Conservation (phyloP, 1,140 invertebrate species). For the Ostrea denselamellosa region DNA sequence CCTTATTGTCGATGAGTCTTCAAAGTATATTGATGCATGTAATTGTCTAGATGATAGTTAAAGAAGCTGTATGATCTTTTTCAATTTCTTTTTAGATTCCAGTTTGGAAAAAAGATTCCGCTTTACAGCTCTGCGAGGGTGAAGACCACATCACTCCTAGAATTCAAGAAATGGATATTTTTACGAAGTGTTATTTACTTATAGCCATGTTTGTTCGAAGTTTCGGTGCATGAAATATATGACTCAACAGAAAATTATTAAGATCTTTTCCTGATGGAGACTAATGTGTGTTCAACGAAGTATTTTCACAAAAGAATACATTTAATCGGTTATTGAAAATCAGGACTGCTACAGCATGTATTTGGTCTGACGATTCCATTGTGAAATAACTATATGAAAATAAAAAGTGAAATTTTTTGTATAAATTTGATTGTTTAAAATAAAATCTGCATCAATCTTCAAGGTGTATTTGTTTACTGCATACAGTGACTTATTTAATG, state of each 20-base stretch:
- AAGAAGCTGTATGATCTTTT: not conserved
- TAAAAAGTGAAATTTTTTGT: too few species aligned
- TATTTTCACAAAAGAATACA: not conserved
- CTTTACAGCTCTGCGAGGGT: constrained; percentile 27
- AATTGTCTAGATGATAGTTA: not conserved
- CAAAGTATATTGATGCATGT: too few species aligned
- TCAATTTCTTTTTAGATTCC: constrained; percentile 5
- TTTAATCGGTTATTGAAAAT: too few species aligned
- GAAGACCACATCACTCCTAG: not conserved
- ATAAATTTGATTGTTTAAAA: too few species aligned
- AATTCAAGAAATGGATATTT: not conserved
- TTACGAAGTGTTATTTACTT: not conserved
- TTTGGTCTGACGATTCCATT: too few species aligned
- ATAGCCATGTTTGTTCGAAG: not conserved
- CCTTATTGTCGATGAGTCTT: too few species aligned
- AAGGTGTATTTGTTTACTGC: too few species aligned
- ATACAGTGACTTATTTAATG: too few species aligned
- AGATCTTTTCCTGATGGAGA: not conserved
- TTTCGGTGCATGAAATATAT: too few species aligned
- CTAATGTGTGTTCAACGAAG: not conserved
- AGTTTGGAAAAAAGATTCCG: constrained; percentile 11
- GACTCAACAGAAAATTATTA: not conserved
- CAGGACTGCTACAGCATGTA: too few species aligned
- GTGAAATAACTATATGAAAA: too few species aligned
- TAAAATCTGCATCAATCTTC: too few species aligned